Evolutionary conservation across 2,113 vertebrate species (phyloP), one percentile per base, ranked within the genome.

Genomic region (Nansenia antarctica): DNA sequence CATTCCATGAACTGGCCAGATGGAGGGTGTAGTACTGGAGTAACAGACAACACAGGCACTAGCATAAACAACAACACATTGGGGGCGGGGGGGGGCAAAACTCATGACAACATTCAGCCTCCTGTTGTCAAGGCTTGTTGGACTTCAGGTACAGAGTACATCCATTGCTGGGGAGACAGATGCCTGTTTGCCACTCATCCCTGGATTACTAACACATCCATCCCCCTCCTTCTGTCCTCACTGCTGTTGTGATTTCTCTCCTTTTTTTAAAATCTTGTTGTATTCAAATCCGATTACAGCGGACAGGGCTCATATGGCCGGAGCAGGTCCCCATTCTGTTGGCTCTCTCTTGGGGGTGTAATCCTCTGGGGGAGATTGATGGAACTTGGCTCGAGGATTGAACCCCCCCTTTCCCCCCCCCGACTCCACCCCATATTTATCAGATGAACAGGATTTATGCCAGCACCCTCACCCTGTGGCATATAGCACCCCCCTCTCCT

Each of bases 1-100:
- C 73, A 90, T 91, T 81, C 63, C 12, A 79, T 53, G 66, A 82
- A 75, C 78, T 70, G 72, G 83, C 71, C 87, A 88, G 87, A 90
- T 85, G 89, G 87, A 86, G 85, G 76, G 26, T 82, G 73, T 49
- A 69, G 69, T 69, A 63, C 45, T 69, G 57, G 42, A 55, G 81
- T 78, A 59, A 54, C 61, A 53, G 14, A 18, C 11, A 42, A 39
- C 37, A 0, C 2, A 1, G n/a, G 26, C 47, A 53, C 65, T 70
- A 68, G 65, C 45, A 32, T 49, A 76, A 62, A 67, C 75, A 66
- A 74, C 60, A 22, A 6, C 6, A 4, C 49, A 22, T 35, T 18
- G 57, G 52, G 3, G 24, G 62, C 64, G 22, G 29, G 12, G 26
- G 58, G 9, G 55, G 15, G 8, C n/a, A 1, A 3, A 52, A 4